Base-by-base conservation (phyloP, 1,140 invertebrate genomes). In the Orchestia grillus region DNA sequence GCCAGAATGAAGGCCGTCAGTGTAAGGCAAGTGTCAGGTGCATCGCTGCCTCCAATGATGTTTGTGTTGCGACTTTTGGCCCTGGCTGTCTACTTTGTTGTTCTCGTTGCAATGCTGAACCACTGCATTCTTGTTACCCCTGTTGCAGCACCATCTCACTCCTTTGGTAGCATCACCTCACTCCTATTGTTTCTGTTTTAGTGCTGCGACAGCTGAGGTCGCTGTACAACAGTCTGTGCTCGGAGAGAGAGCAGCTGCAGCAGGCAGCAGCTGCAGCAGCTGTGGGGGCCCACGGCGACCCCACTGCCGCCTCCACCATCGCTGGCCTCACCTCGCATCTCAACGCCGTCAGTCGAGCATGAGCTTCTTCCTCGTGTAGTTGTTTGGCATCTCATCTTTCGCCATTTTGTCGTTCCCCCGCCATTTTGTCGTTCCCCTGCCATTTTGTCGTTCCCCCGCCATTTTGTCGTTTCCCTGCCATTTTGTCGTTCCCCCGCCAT, bases 181-280 rank as follows among this genome's bases (percentile, higher is more conserved):
- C 1, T 23, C 3, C 15, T 36, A 3, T 36, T 15, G 62, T 36
- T 15, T 77, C 15, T 77, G 62, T 77, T 77, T 19, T 44, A 94
- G 92, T 94, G 92, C 92, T 94, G 92, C 36, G 92, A 8, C 92
- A 94, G 92, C 92, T 94, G 92, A 44, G 44, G 43, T 8, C 92
- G 43, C 92, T 94, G 92, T 94, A 94, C 92, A 45, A 16, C 8
- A 94, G 92, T n/a, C 92, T 94, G 92, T 94, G 43, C 44, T 44
- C 92, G 6, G 92, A 94, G 44, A 6, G 92, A 44, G 92, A 94
- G 6, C 92, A 94, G 43, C 92, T 94, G 44, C 92, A 94, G 92
- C 92, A 45, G 43, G 43, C 44, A 19, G 92, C 44, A 28, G 90
- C 44, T 4, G 8, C 44, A 8, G 90, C 42, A 11, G 92, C 92